Evolutionary conservation across 2,113 vertebrate genomes (phyloP).

Genomic region (Fregata magnificens): DNA sequence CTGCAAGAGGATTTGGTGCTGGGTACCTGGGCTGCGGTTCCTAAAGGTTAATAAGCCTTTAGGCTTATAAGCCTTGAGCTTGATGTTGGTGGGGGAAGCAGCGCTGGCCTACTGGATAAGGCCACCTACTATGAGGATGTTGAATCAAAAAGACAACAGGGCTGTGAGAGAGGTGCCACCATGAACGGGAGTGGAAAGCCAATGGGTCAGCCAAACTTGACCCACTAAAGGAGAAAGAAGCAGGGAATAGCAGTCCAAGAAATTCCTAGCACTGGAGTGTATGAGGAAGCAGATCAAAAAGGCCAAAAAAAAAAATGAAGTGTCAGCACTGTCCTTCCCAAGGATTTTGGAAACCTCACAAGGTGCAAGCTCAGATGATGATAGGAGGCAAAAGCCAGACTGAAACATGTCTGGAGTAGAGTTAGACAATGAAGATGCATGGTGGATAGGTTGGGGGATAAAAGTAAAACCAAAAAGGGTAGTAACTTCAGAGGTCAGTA

Average conservation of each 20-base stretch:
- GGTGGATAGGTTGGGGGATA: neutral
- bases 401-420: neutral
- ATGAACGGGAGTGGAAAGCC: accelerated
- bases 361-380: neutral
- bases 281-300: neutral
- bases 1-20: neutral
- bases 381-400: neutral
- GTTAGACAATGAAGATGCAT: neutral
- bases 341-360: neutral
- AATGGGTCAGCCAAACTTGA: neutral
- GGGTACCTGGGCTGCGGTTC: neutral
- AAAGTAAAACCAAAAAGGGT: neutral
- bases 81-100: neutral
- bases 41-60: neutral
- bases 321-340: neutral
- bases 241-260: neutral
- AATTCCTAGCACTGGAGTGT: too few relatives aligned
- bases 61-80: neutral
- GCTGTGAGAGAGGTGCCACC: neutral
- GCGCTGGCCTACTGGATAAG: neutral
- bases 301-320: neutral
- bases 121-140: neutral
- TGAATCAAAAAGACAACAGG: neutral
- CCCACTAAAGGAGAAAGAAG: neutral
- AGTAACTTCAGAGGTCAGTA: neutral